Base-by-base conservation (phyloP, 2,888 invertebrate species). In the Lissocephala sabroskyi region DNA sequence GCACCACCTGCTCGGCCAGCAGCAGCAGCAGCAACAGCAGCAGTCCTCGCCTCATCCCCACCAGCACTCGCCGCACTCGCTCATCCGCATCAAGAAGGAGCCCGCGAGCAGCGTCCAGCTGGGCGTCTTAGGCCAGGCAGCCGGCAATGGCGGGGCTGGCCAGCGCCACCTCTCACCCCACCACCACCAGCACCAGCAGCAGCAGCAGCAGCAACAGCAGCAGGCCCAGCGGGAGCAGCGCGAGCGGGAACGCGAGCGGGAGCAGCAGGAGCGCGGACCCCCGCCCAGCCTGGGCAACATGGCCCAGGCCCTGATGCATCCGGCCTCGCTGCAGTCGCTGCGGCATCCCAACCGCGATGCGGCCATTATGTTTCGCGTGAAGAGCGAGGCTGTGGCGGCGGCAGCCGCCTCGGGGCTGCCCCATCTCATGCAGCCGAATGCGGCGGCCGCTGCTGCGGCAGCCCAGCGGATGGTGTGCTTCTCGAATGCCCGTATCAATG, bases 401-500 rank as follows among this genome's bases (percentile, higher is more conserved):
- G 67, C 67, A 17, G 68, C 78, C 11, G 75, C 68, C 0, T 62
- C 65, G 4, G 74, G 78, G 0, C 49, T 81, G 28, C 81, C 81
- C 3, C 82, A 83, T 46, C 65, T 82, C 0, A 81, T 83, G 81
- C 84, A 82, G 36, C 80, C 82, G 7, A 68, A 75, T 1, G 80
- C 80, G 9, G 81, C 81, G 0, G 82, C 82, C 0, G 71, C 74
- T 2, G 80, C 81, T 0, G 82, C 82, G 10, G 83, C 80, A 4
- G 83, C 79, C 13, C 84, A 82, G 54, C 82, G 83, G 9, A 85
- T 85, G 84, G 83, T 85, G 3, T 89, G 89, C 88, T 87, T 88
- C 19, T 86, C 88, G 19, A 85, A 88, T 54, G 88, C 89, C 46
- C 88, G 92, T 62, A 91, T 92, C 59, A 92, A 92, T 81, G 93